phyloP scores from a whole-genome alignment of 2,888 invertebrate genomes.

The Acheta domesticus region DNA sequence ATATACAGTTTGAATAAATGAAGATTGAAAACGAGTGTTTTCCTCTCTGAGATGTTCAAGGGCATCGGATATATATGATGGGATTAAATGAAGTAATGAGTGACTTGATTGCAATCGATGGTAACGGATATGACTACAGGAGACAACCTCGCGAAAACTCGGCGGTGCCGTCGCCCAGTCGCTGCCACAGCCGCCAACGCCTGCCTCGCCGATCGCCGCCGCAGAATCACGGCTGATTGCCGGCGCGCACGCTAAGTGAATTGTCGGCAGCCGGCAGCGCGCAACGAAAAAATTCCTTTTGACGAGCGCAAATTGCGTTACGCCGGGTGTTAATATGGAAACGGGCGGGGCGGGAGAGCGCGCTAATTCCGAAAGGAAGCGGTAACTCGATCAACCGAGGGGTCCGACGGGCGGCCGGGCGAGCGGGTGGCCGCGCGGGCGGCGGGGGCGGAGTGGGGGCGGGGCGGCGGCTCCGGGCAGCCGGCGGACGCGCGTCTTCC shows the following conservation, averaged over 20 bases:
- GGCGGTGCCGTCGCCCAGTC: no score
- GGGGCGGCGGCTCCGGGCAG: not conserved
- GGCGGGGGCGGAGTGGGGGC: no score
- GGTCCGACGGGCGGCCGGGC: not conserved
- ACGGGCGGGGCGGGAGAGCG: slow-evolving; percentile 6
- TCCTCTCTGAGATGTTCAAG: no score
- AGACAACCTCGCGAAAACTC: no score
- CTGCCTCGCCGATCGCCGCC: not conserved
- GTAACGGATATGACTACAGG: no score
- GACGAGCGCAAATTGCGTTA: not conserved
- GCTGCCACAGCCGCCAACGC: no score
- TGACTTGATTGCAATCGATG: no score
- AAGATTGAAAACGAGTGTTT: no score
- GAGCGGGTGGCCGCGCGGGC: no score
- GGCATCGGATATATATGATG: no score
- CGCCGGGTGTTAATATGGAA: slow-evolving; percentile 2
- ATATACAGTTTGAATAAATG: no score
- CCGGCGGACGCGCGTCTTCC: slow-evolving; percentile 3
- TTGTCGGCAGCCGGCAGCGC: slow-evolving; percentile 5
- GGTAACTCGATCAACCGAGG: not conserved
- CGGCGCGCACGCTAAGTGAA: not conserved
- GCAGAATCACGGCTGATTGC: not conserved
- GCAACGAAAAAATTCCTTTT: not conserved
- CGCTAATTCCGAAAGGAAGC: slow-evolving; percentile 8
- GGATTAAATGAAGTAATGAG: no score